Evolutionary conservation across 2,113 vertebrate genomes (phyloP), one percentile per base, ranked within the genome.

Genomic region (Opisthocomus hoazin): DNA sequence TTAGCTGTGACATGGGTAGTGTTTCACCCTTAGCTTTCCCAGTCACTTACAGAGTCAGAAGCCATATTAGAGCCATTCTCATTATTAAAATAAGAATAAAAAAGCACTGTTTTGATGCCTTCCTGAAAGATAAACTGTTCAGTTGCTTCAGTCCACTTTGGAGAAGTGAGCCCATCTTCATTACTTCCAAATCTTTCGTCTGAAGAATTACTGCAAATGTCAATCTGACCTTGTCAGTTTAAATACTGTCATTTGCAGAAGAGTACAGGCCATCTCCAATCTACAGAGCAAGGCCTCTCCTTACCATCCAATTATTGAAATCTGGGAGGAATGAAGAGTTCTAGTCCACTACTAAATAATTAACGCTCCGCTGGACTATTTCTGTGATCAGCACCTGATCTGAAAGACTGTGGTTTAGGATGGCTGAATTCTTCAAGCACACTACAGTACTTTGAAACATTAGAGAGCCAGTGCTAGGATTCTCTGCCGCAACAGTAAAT

Each of bases 271-370:
- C 41, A 77, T 68, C 41, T 85, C 37, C 61, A 90, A 2, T 89
- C 19, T 61, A 46, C 63, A 82, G 50, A 69, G 9, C 32, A 65
- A 91, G 41, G 54, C 83, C 56, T 88, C 30, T 97, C 70, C 39
- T 94, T 94, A 61, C 32, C 48, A 77, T 78, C 60, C 66, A 70
- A 3, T 90, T 89, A 86, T 2, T 92, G 84, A 63, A 68, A 46
- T 96, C 78, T 17, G 5, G 19, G 96, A 96, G 60, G 93, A 94
- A 91, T 73, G 37, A 89, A 80, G 68, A 90, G 89, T 96, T 96
- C 83, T 41, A 82, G 68, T 83, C 51, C 29, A 32, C 54, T 82
- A n/a, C 84, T 96, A 70, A 97, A 97, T 97, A 93, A 97, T 95
- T 96, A 91, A 89, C 48, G 45, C 12, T 89, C 6, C 32, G 8